Evolutionary conservation across 2,113 vertebrate species (phyloP).

Genomic region (Clarias batrachus): DNA sequence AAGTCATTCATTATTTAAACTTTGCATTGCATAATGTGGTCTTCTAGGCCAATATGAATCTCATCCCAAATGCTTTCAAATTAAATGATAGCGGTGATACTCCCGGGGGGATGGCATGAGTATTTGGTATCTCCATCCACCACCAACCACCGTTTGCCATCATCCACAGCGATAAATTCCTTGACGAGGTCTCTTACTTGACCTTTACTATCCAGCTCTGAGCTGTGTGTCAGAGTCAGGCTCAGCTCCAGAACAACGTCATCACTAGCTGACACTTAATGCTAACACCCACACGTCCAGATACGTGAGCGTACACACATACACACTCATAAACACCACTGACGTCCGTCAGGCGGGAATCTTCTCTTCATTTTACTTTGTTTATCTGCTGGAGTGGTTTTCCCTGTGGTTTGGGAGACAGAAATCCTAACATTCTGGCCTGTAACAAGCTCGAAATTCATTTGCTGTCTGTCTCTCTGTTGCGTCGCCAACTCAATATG

Average conservation of each 20-base stretch:
- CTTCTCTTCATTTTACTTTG: conserved; percentile 58
- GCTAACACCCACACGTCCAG: not conserved
- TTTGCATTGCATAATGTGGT: too few relatives aligned
- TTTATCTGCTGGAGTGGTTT: conserved; percentile 54
- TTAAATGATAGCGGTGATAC: not conserved
- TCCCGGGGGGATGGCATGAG: conserved; percentile 24
- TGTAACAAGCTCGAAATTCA: conserved; percentile 63
- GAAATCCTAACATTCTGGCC: conserved; percentile 61
- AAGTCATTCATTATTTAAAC: too few relatives aligned
- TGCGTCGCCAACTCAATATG: conserved; percentile 62
- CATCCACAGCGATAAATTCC: conserved; percentile 6
- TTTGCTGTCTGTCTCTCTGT: conserved; percentile 65
- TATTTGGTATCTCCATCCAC: not conserved
- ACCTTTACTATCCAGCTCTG: not conserved
- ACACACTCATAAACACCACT: conserved; percentile 36
- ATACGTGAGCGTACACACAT: conserved; percentile 11
- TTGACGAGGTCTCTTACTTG: not conserved
- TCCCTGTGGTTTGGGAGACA: conserved; percentile 65
- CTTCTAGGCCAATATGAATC: too few relatives aligned
- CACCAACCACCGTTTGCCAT: not conserved
- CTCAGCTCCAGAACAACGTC: conserved; percentile 29
- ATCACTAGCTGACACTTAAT: conserved; percentile 32
- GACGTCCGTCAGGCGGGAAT: conserved; percentile 61
- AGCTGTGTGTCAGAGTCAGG: conserved; percentile 23
- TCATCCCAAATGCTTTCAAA: not conserved